Evolutionary conservation across 2,113 vertebrate species (phyloP).

Genomic region (Dendropsophus ebraccatus): DNA sequence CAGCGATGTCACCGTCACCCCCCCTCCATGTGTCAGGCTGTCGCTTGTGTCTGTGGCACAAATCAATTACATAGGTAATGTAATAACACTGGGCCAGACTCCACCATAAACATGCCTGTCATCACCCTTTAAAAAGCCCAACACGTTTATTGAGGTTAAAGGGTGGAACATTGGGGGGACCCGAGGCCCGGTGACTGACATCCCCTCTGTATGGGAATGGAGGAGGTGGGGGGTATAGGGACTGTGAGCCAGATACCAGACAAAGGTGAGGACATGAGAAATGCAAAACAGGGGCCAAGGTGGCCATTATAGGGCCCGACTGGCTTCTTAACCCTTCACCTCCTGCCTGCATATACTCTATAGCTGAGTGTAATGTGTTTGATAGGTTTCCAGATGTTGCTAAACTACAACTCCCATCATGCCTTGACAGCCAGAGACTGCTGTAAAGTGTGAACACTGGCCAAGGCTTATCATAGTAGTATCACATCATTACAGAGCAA

Average conservation of each 20-base stretch:
- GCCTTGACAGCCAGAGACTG: no score
- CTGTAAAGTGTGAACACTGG: neutral
- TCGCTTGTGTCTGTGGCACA: conserved; percentile 49
- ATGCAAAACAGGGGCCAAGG: conserved; percentile 6
- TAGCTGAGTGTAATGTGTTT: neutral
- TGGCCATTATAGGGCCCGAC: no score
- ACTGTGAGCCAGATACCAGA: conserved; percentile 30
- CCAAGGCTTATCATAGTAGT: neutral
- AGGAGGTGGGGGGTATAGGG: neutral
- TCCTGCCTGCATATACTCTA: neutral
- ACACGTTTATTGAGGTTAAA: conserved; percentile 57
- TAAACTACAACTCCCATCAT: no score
- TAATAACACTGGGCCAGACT: conserved; percentile 56
- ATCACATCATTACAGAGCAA: neutral
- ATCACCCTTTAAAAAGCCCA: conserved; percentile 57
- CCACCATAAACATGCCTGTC: conserved; percentile 56
- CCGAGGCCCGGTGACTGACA: conserved; percentile 12
- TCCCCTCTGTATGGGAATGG: neutral
- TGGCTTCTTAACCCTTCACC: neutral
- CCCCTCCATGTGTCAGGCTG: conserved; percentile 50
- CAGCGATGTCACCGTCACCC: conserved; percentile 41
- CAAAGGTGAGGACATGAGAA: conserved; percentile 14
- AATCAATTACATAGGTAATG: conserved; percentile 56
- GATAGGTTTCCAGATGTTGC: no score
- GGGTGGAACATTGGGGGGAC: conserved; percentile 42